Evolutionary conservation across 2,797 vertebrate genomes (phyloP), one percentile per base, ranked within the genome.

Genomic region (Pteronotus mesoamericanus): DNA sequence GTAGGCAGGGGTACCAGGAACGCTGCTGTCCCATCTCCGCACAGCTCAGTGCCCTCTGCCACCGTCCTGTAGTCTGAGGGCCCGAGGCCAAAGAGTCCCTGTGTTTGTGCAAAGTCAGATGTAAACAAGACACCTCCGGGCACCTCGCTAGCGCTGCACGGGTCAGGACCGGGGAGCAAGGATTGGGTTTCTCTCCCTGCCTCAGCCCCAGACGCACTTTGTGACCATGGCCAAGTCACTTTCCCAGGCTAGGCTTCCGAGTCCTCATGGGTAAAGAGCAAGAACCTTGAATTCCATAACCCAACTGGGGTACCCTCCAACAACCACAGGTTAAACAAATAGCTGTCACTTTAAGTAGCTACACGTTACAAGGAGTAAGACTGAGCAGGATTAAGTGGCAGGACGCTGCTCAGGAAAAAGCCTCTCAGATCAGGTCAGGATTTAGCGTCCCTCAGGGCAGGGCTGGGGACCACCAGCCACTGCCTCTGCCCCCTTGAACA

Each of bases 31-130:
- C 16, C 18, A 44, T 19, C 37, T 90, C 44, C 1, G 59, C 53
- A 39, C 26, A 71, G 44, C 64, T 91, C n/a, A 48, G 42, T 46
- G 66, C 37, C 78, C 53, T 74, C 71, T 29, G 39, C 48, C 29
- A 44, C 21, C 69, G 6, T 69, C 53, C 53, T n/a, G 34, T 29
- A 61, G 79, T 78, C 74, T 34, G 39, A 24, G 46, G 89, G 71
- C 75, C 7, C 29, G 66, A 37, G 9, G 94, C 95, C 94, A 93
- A 79, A 42, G 69, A 84, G n/a, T 83, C 37, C 4, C 83, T 46
- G 89, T 48, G 75, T 95, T 95, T 95, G 57, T 96, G 93, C 95
- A 91, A 89, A 95, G 94, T 97, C 96, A 89, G 94, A 93, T 51
- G 44, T 66, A 39, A 89, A 91, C 46, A 37, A 46, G 59, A 88